These are phyloP conservation scores for Ephialtes manifestator DNA, from an alignment of 2,888 invertebrate species.

Conservation along the genomic window DNA sequence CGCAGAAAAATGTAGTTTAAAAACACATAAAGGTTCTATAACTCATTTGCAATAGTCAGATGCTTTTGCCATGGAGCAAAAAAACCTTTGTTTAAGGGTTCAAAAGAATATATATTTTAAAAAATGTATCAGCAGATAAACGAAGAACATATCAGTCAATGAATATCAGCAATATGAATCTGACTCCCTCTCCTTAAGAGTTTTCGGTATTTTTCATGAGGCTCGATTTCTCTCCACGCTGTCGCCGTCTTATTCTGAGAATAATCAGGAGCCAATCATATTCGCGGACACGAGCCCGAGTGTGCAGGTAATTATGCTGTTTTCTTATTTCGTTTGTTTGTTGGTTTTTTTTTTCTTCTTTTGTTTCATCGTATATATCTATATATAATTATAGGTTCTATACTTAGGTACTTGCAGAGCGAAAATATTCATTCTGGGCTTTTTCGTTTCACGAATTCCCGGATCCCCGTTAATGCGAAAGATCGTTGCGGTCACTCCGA, in stretches of 20 bases:
- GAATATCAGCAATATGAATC: too few relatives aligned
- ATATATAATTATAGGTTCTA: constrained; percentile 67
- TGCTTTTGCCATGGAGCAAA: too few relatives aligned
- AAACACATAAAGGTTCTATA: too few relatives aligned
- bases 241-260: constrained; percentile 27
- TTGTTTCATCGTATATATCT: constrained; percentile 63
- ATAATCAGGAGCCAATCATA: constrained; percentile 41
- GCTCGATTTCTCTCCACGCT: constrained; percentile 39
- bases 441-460: constrained; percentile 65
- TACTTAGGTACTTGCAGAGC: constrained; percentile 70
- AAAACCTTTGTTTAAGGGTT: too few relatives aligned
- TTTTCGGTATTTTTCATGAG: neutral
- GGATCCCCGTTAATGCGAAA: constrained; percentile 52
- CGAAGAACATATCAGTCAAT: too few relatives aligned
- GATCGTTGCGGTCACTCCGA: constrained; percentile 70
- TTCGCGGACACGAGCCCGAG: constrained; percentile 45
- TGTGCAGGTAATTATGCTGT: constrained; percentile 64
- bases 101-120: too few relatives aligned
- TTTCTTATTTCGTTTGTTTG: neutral
- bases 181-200: neutral
- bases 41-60: too few relatives aligned
- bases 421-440: constrained; percentile 65
- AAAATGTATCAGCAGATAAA: too few relatives aligned
- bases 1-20: too few relatives aligned
- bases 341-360: constrained; percentile 11